Conservation (phyloP, 1,140 invertebrate species). For the Musca domestica region DNA sequence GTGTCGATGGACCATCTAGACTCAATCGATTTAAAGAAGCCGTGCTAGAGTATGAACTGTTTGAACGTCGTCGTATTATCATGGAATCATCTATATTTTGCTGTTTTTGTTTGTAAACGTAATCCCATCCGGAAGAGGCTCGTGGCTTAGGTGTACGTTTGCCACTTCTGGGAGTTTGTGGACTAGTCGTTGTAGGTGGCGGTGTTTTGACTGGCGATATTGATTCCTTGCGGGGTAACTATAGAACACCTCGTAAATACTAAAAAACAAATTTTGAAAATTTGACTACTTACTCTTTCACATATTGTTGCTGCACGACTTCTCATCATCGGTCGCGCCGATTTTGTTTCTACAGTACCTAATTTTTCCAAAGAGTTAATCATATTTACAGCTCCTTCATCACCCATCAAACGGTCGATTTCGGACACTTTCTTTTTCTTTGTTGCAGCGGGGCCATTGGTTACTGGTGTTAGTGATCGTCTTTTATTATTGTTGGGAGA, state of each 20-base stretch:
- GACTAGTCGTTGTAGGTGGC: not conserved
- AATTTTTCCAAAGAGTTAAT: conserved; percentile 70
- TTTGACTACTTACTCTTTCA: conserved; percentile 50
- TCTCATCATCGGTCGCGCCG: conserved; percentile 57
- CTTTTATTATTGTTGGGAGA: conserved; percentile 30
- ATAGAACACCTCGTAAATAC: not conserved
- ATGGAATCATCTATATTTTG: conserved; percentile 66
- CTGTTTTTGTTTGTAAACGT: conserved; percentile 59
- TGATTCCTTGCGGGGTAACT: conserved; percentile 3
- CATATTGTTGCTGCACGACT: conserved; percentile 56
- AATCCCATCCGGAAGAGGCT: conserved; percentile 58
- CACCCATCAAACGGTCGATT: conserved; percentile 73
- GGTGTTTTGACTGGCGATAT: not conserved
- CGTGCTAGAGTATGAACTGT: conserved; percentile 76
- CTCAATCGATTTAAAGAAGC: conserved; percentile 57
- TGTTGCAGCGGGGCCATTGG: conserved; percentile 38
- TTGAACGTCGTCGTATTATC: conserved; percentile 76
- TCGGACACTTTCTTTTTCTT: conserved; percentile 65
- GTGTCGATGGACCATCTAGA: conserved; percentile 29
- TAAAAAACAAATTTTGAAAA: not conserved
- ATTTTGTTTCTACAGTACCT: conserved; percentile 29
- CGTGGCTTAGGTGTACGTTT: conserved; percentile 55
- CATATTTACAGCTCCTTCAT: conserved; percentile 83
- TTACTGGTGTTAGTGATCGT: conserved; percentile 40
- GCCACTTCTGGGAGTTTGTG: conserved; percentile 17